A percentile compares a stretch with the other conserved stretches of the same genome.
phyloP scores from a whole-genome alignment of 2,113 vertebrate genomes.

The Mohoua ochrocephala region DNA sequence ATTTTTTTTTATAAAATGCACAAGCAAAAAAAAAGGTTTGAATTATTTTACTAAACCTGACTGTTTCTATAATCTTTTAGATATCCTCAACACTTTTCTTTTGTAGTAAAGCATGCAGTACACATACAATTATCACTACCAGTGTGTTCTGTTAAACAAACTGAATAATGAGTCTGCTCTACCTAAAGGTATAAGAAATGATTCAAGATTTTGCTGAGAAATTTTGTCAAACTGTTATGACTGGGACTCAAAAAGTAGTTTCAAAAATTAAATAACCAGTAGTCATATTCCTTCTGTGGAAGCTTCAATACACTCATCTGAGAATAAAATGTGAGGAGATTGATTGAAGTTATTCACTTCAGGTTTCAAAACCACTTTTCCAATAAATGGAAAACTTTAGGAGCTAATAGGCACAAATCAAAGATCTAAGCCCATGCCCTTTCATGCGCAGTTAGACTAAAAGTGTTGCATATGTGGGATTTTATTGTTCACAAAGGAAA shows the following conservation, averaged over 20 bases:
- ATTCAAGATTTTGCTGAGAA: background rate
- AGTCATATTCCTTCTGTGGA: background rate
- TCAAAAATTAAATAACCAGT: background rate
- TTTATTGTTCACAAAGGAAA: background rate
- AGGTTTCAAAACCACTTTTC: background rate
- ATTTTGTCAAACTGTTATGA: background rate
- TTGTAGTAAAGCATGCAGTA: background rate
- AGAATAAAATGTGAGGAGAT: background rate
- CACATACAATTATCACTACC: background rate
- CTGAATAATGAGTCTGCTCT: background rate
- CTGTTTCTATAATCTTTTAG: background rate
- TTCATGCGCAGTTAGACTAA: background rate
- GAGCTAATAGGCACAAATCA: background rate
- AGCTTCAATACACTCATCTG: background rate
- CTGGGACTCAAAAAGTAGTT: background rate
- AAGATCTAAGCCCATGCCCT: background rate
- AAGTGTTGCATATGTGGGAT: background rate
- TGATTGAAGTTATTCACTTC: background rate
- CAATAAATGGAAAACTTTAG: background rate
- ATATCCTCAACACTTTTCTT: background rate
- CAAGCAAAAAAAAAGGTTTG: background rate
- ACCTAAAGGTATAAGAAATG: background rate
- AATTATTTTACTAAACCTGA: background rate
- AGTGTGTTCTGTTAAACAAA: background rate
- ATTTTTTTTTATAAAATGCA: background rate